Evolutionary conservation across 2,113 vertebrate species (phyloP).

Genomic region (Muscicapa adusta): DNA sequence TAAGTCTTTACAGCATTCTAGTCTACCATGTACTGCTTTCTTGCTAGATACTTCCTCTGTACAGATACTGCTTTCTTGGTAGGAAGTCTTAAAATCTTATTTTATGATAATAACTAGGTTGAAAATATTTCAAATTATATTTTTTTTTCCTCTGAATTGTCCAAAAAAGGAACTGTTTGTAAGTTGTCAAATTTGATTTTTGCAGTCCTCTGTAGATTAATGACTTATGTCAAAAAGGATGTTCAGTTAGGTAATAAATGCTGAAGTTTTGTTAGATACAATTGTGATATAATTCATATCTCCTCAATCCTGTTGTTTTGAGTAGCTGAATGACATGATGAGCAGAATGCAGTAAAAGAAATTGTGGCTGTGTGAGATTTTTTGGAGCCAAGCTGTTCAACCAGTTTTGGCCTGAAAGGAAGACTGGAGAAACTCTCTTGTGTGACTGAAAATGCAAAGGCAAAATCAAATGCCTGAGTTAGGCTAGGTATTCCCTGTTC

Average conservation of each 20-base stretch:
- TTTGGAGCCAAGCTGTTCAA: neutral
- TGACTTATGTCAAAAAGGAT: neutral
- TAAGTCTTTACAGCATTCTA: neutral
- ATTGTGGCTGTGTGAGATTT: neutral
- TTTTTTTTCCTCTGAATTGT: neutral
- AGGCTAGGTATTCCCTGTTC: neutral
- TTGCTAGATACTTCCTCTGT: neutral
- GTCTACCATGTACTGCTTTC: neutral
- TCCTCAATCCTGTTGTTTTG: neutral
- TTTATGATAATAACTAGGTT: neutral
- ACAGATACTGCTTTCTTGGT: neutral
- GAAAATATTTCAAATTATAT: neutral
- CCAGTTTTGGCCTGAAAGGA: neutral
- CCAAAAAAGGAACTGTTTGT: neutral
- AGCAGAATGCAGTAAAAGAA: neutral
- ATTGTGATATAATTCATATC: neutral
- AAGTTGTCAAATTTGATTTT: neutral
- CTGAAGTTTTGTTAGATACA: neutral
- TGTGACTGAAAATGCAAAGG: neutral
- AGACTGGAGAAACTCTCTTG: neutral
- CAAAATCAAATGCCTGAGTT: neutral
- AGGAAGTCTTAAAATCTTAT: neutral
- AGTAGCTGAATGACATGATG: neutral
- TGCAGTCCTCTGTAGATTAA: neutral
- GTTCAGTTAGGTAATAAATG: neutral